Evolutionary conservation across 2,113 vertebrate genomes (phyloP), one percentile per base, ranked within the genome.

Genomic region (Mungos mungo): DNA sequence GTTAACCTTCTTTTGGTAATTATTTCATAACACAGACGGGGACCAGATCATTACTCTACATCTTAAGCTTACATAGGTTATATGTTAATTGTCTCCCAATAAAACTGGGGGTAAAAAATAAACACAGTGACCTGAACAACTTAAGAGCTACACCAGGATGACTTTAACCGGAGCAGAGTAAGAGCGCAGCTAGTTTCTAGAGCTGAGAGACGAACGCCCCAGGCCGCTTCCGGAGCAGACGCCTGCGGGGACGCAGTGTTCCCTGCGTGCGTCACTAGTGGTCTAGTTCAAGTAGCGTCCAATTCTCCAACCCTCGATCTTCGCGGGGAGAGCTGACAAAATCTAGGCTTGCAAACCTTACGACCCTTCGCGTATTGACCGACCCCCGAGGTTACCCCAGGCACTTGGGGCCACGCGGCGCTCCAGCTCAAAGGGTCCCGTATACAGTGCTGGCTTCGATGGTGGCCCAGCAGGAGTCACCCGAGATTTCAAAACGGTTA

Each of bases 161-260:
- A 23, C 63, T 7, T 50, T 5, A 41, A 54, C 18, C 50, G 5
- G 33, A 33, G 50, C 5, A 27, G 11, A 0, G 8, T 16, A 71
- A 87, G 66, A 52, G 18, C 45, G 27, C 81, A 87, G 69, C 38
- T 66, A 1, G 50, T 54, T 29, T 57, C 54, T 23, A 33, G 12
- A 4, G 52, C 38, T 79, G 29, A 47, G 47, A 4, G 52, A 66
- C 71, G 66, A 66, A 77, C 35, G 4, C 57, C 31, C 41, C 8
- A 52, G 16, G 7, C 47, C 35, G 52, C 27, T 4, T 54, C 7
- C 29, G 0, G 66, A 41, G 68, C 1, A n/a, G 4, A 0, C 10
- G 60, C 50, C 87, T 9, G 41, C 27, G 2, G 29, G 23, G 60
- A 50, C 29, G 9, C 1, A 7, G 14, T 5, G 8, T 23, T 25